Conservation (phyloP, 2,797 vertebrate genomes). For the Phoxinus dragarum region DNA sequence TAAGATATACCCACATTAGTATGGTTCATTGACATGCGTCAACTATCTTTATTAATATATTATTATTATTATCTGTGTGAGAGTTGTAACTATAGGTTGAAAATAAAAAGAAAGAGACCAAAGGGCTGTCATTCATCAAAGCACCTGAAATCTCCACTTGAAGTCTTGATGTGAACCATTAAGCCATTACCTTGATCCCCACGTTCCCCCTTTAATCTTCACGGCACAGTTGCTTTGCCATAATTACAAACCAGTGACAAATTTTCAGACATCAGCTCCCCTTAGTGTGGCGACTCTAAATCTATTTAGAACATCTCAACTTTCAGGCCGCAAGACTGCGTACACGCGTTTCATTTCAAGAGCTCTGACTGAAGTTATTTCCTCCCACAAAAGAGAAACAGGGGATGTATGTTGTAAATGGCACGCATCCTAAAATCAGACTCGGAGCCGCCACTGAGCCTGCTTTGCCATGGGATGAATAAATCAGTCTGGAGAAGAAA, state of each 20-base stretch:
- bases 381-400: conserved; percentile 65
- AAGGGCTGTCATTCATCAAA: not conserved
- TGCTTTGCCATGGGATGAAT: conserved; percentile 35
- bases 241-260: conserved; percentile 56
- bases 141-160: conserved; percentile 6
- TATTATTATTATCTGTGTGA: not conserved
- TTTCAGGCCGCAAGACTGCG: conserved; percentile 67
- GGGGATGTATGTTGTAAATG: conserved; percentile 73
- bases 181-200: conserved; percentile 19
- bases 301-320: conserved; percentile 67
- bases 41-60: not conserved
- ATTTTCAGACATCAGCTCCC: conserved; percentile 38
- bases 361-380: conserved; percentile 61
- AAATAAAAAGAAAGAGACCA: not conserved
- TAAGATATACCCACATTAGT: not conserved
- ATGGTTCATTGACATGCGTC: not conserved
- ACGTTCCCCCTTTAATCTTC: conserved; percentile 11
- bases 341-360: conserved; percentile 65
- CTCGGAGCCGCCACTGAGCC: conserved; percentile 63
- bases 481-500: conserved; percentile 66
- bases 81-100: not conserved
- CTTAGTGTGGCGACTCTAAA: conserved; percentile 48
- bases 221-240: conserved; percentile 42
- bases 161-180: conserved; percentile 16
- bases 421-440: conserved; percentile 78